A percentile compares a stretch with the other conserved stretches of the same genome.
Evolutionary conservation across 2,888 invertebrate species (phyloP).

Genomic region (Erebia aethiops): DNA sequence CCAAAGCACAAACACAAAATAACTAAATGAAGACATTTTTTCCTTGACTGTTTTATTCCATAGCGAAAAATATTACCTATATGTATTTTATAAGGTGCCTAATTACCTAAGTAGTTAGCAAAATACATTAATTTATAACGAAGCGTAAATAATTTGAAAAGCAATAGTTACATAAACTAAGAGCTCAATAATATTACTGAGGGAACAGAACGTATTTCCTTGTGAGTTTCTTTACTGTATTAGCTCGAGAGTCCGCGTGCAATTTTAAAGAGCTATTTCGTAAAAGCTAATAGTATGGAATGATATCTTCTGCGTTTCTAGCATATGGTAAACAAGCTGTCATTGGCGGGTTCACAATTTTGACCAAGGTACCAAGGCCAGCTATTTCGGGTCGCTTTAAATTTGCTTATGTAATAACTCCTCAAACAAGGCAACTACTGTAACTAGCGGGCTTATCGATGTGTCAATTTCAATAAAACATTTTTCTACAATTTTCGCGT

Average conservation of each 20-base stretch:
- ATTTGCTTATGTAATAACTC: too few relatives aligned
- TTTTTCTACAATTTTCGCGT: too few relatives aligned
- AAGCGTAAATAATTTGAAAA: neutral
- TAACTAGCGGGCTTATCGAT: too few relatives aligned
- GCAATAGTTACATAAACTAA: neutral
- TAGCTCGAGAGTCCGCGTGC: neutral
- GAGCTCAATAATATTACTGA: neutral
- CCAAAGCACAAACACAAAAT: conserved; percentile 6
- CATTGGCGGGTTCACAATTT: too few relatives aligned
- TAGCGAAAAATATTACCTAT: neutral
- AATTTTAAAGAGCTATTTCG: neutral
- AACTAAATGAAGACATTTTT: neutral
- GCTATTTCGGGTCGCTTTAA: too few relatives aligned
- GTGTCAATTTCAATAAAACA: too few relatives aligned
- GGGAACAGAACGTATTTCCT: neutral
- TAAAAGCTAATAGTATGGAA: neutral
- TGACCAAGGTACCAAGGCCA: too few relatives aligned
- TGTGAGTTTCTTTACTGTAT: neutral
- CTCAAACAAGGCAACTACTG: too few relatives aligned
- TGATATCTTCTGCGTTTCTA: neutral
- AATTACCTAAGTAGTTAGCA: neutral
- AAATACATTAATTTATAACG: neutral
- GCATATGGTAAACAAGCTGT: neutral
- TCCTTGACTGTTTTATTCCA: neutral
- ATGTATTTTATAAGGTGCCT: neutral